These are phyloP conservation scores for Nycticorax nycticorax DNA, from an alignment of 2,113 vertebrate genomes.

Conservation along the genomic window DNA sequence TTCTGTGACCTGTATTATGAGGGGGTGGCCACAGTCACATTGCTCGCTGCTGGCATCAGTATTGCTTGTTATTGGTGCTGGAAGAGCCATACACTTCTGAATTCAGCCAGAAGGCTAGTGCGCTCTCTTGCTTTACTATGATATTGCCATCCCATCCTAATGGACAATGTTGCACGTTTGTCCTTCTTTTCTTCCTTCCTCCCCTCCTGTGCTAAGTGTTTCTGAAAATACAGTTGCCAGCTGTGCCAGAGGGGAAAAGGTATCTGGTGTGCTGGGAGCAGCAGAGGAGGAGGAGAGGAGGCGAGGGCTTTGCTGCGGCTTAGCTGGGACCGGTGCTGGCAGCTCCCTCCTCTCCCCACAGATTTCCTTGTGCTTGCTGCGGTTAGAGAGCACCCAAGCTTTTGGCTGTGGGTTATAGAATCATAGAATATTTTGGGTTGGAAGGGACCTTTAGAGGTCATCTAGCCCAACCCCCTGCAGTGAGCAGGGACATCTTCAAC, in stretches of 20 bases:
- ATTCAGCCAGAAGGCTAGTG: not conserved
- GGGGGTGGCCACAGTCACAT: not conserved
- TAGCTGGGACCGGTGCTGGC: conserved; percentile 41
- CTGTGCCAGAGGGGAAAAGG: not conserved
- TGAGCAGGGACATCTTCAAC: no score
- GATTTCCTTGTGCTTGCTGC: not conserved
- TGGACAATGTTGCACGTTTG: rapidly evolving
- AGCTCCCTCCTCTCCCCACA: rapidly evolving
- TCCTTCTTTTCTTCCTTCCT: not conserved
- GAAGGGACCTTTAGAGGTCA: no score
- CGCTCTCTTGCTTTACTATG: not conserved
- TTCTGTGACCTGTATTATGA: not conserved
- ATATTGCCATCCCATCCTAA: not conserved
- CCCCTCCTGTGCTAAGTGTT: not conserved
- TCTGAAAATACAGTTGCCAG: not conserved
- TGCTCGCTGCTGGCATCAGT: not conserved
- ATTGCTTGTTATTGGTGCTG: not conserved
- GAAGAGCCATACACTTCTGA: not conserved
- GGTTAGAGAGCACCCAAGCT: not conserved
- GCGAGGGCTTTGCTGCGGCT: not conserved
- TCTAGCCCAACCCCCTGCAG: no score
- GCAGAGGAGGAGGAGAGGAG: not conserved
- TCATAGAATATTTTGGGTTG: no score
- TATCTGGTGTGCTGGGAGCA: not conserved
- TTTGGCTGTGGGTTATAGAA: not conserved